Percentiles rank a stretch among this genome's conserved stretches.
Evolutionary conservation across 2,888 invertebrate species (phyloP).

Genomic region (Caenorhabditis imperialis): DNA sequence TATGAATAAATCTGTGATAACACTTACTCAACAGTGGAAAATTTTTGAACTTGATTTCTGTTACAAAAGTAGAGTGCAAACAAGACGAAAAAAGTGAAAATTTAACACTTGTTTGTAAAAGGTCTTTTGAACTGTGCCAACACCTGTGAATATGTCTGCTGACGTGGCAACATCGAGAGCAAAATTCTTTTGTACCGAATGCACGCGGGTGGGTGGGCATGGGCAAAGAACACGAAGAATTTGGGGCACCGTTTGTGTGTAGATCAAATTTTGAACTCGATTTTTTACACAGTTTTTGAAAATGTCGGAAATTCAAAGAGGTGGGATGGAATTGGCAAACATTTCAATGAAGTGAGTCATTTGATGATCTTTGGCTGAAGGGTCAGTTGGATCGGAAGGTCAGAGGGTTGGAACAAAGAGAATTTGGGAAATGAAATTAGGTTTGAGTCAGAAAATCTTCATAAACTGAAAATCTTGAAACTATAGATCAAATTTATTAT

Average conservation of each 20-base stretch:
- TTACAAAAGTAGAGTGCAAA: conserved; percentile 34
- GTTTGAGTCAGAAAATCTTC: too few relatives aligned
- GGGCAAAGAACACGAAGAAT: conserved; percentile 37
- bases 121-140: conserved; percentile 50
- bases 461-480: too few relatives aligned
- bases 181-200: conserved; percentile 30
- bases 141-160: conserved; percentile 50
- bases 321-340: too few relatives aligned
- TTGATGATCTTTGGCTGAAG: too few relatives aligned
- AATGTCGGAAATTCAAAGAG: too few relatives aligned
- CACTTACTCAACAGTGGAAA: conserved; percentile 37
- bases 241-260: conserved; percentile 9
- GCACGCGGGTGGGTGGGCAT: conserved; percentile 24
- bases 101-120: conserved; percentile 38
- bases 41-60: conserved; percentile 44
- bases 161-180: conserved; percentile 32
- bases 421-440: too few relatives aligned
- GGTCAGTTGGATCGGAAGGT: too few relatives aligned
- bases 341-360: too few relatives aligned
- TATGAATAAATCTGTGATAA: conserved; percentile 23
- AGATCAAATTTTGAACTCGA: conserved; percentile 34
- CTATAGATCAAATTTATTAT: too few relatives aligned
- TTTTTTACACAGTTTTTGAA: too few relatives aligned
- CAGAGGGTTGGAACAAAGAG: too few relatives aligned
- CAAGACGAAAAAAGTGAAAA: conserved; percentile 20